Evolutionary conservation across 2,888 invertebrate species (phyloP).

Genomic region (Muschampia plurimacula): DNA sequence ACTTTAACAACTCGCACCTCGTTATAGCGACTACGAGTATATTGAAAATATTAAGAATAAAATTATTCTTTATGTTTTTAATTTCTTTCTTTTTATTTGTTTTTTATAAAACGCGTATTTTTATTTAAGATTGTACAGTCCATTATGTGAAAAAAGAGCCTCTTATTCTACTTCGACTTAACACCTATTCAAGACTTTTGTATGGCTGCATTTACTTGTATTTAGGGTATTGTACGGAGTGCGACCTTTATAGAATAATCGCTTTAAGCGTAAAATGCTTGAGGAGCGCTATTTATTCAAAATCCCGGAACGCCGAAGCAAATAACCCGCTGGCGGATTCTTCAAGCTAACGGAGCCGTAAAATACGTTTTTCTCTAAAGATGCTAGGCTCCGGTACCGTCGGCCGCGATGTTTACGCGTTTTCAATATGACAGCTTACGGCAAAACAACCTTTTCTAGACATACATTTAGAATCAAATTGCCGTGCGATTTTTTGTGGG

Average conservation of each 20-base stretch:
- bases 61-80: no score
- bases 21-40: conserved; percentile 9
- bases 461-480: conserved; percentile 32
- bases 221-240: conserved; percentile 35
- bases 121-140: conserved; percentile 25
- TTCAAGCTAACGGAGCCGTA: conserved; percentile 37
- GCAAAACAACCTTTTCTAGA: conserved; percentile 21
- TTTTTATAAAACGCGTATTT: conserved; percentile 12
- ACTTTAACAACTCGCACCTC: conserved; percentile 4
- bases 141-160: neutral
- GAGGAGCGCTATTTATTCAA: conserved; percentile 43
- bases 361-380: conserved; percentile 46
- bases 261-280: conserved; percentile 36
- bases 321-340: conserved; percentile 42
- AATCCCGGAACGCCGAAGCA: conserved; percentile 37
- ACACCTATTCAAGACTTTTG: conserved; percentile 39
- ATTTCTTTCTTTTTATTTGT: no score
- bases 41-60: conserved; percentile 18
- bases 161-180: conserved; percentile 38
- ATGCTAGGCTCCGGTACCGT: conserved; percentile 30
- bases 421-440: conserved; percentile 18
- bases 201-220: conserved; percentile 34
- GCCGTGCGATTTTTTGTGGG: conserved; percentile 16
- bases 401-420: conserved; percentile 14
- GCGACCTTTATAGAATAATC: conserved; percentile 38